Base-by-base conservation (phyloP, 2,113 vertebrate species). In the Polypterus senegalus region DNA sequence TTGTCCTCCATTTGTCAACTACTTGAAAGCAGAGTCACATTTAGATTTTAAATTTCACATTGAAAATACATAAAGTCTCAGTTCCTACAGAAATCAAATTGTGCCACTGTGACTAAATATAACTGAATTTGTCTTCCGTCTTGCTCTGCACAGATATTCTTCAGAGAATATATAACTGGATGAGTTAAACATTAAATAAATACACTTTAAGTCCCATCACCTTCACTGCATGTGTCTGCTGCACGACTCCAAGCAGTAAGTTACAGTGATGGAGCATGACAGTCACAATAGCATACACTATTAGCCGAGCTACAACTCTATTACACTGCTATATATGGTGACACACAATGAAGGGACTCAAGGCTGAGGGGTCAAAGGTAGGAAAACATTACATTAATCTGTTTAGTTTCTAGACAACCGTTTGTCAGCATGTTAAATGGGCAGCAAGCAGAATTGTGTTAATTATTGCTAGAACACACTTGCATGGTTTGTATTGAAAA, bases 311-410 rank as follows among this genome's bases (percentile, higher is more conserved):
- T 84, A 83, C 85, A 83, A 83, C 81, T 89, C 87, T 89, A 88
- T 89, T 89, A 89, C 83, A 80, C 76, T 69, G 78, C 82, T 87
- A 79, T 83, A 82, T 86, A 82, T 83, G 78, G 86, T 81, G 82
- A 87, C 86, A 88, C 68, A 86, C 84, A 88, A 88, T 87, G 84
- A 84, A 85, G 86, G 86, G 80, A 81, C 83, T 86, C 85, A 88
- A 88, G 88, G 83, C 85, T 86, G 84, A 73, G 79, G 83, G 87
- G 88, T 89, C 87, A 88, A 86, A 91, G 88, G 88, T 87, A 89
- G 81, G 81, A 88, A 89, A 89, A 88, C 87, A 88, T 87, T 87
- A 89, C 88, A 89, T 89, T 89, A 88, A 89, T 91, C 83, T 85
- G 79, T 80, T 85, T 79, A 83, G 81, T 80, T 88, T 75, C 74